Evolutionary conservation across 2,888 invertebrate genomes (phyloP), one percentile per base, ranked within the genome.

Genomic region (Strigamia crassipes): DNA sequence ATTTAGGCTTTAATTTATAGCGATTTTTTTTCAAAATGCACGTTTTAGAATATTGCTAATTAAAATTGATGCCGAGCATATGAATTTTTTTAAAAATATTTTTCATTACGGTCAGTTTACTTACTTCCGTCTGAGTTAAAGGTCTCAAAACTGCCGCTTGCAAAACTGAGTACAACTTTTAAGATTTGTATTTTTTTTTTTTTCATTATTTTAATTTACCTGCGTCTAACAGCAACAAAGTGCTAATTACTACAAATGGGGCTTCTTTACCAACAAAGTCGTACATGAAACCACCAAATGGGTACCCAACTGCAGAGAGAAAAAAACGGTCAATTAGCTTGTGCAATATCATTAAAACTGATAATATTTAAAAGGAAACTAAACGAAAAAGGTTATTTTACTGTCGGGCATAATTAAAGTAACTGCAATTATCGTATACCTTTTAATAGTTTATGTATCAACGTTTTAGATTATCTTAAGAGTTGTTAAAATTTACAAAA

Each of bases 221-320:
- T 84, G 86, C 85, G 84, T 88, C 87, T 8, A 92, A 82, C 56
- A 90, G 87, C 82, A 92, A 90, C 12, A 93, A 87, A 2, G 89
- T 86, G 0, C 92, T 90, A 66, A 95, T 91, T 23, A 93, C 88
- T 1, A 93, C 87, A 86, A 95, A 94, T 0, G 94, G 94, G 0
- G 92, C 91, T 73, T 91, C 90, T 88, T 94, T 94, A 79, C 94
- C 94, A 46, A 92, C 90, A 83, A 93, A 90, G 85, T 94, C 92
- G 86, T 94, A 95, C 56, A 93, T 90, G 77, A 94, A 90, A 0
- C 94, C 92, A 12, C 95, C 95, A 84, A 94, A 91, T 0, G 95
- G 95, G 87, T 95, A 95, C 0, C 95, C 95, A 13, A 93, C 89
- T 89, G 84, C 9, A 77, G 23, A 34, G n/a, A 77, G 23, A 77